Evolutionary conservation across 2,113 vertebrate genomes (phyloP).

Genomic region (Ctenomys sociabilis): DNA sequence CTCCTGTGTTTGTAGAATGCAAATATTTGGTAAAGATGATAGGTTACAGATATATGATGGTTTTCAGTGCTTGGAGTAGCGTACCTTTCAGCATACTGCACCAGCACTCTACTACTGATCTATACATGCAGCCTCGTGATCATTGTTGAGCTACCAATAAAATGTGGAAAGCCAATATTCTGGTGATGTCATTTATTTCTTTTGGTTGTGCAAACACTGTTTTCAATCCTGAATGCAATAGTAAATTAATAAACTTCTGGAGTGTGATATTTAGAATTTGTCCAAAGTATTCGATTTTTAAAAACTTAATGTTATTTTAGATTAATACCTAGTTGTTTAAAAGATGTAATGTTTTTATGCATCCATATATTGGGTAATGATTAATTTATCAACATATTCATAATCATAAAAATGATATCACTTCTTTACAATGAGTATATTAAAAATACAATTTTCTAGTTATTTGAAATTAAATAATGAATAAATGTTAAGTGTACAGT

Average conservation of each 20-base stretch:
- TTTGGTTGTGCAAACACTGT: no score
- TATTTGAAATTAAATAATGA: neutral
- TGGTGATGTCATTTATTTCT: neutral
- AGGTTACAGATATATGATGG: neutral
- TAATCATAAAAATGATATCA: no score
- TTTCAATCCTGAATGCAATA: neutral
- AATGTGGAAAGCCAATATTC: neutral
- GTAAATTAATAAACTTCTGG: neutral
- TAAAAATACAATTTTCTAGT: neutral
- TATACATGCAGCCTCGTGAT: neutral
- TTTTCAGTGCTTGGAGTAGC: neutral
- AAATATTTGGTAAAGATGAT: neutral
- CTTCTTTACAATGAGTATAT: neutral
- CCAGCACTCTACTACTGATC: neutral
- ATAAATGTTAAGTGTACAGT: neutral
- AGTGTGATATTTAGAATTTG: neutral
- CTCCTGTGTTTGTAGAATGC: neutral
- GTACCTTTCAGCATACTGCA: accelerated
- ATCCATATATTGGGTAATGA: neutral
- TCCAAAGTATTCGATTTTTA: neutral
- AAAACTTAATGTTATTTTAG: neutral
- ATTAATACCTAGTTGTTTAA: neutral
- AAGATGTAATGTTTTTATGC: neutral
- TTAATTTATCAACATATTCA: neutral
- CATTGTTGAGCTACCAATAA: no score